A percentile compares a stretch with the other conserved stretches of the same genome.
Evolutionary conservation across 2,888 invertebrate species (phyloP).

Genomic region (Synanthedon formicaeformis): DNA sequence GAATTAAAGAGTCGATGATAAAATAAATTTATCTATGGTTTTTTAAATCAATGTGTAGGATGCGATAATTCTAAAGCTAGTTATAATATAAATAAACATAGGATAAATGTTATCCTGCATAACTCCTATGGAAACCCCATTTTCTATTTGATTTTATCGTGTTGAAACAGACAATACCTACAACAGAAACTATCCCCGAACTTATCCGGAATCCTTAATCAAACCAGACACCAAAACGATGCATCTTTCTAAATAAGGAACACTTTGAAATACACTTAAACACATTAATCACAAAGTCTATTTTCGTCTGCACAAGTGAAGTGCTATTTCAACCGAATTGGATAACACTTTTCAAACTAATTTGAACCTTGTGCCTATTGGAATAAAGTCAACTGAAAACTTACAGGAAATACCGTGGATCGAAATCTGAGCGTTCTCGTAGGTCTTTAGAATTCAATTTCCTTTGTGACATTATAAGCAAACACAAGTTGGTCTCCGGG

Average conservation of each 20-base stretch:
- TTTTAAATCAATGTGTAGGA: too few species aligned
- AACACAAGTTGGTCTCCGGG: neutral
- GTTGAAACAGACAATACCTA: too few species aligned
- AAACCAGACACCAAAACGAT: neutral
- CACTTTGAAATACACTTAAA: neutral
- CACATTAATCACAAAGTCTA: neutral
- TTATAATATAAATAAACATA: too few species aligned
- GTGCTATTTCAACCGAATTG: neutral
- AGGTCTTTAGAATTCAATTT: neutral
- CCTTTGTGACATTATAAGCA: neutral
- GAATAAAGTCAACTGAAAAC: slow-evolving; percentile 8
- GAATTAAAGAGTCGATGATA: too few species aligned
- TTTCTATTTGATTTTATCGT: too few species aligned
- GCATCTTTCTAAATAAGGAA: neutral
- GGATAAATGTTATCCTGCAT: too few species aligned
- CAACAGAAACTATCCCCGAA: slow-evolving; percentile 4
- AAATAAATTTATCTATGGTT: too few species aligned
- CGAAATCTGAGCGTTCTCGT: neutral
- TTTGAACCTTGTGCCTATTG: neutral
- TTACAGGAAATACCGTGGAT: neutral
- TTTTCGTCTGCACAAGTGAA: neutral
- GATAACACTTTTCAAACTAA: neutral
- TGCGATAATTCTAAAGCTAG: too few species aligned
- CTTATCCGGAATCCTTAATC: neutral
- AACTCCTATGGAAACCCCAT: too few species aligned